phyloP scores from a whole-genome alignment of 2,888 invertebrate species.

The Theretra japonica region DNA sequence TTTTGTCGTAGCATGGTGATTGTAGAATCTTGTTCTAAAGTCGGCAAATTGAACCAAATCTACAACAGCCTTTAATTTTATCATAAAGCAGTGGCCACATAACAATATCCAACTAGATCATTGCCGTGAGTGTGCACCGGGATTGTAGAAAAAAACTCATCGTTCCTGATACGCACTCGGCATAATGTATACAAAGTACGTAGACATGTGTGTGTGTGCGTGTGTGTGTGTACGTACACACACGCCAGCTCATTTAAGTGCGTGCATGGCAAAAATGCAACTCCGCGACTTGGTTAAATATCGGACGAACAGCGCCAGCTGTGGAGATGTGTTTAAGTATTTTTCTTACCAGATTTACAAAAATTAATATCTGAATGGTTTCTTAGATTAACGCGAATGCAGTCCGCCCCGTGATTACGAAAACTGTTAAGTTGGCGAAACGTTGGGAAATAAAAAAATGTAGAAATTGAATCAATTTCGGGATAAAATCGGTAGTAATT shows the following conservation, averaged over 20 bases:
- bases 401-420: no score
- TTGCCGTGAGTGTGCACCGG: conserved; percentile 46
- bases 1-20: background rate
- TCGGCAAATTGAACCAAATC: background rate
- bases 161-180: conserved; percentile 55
- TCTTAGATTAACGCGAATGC: no score
- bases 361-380: no score
- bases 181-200: conserved; percentile 34
- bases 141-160: conserved; percentile 46
- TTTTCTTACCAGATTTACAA: background rate
- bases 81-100: conserved; percentile 23
- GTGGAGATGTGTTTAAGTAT: conserved; percentile 47
- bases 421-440: no score
- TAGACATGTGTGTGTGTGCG: conserved; percentile 40
- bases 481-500: no score
- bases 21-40: no score
- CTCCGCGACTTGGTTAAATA: conserved; percentile 82
- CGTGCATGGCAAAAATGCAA: conserved; percentile 82
- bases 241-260: conserved; percentile 63
- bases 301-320: conserved; percentile 58
- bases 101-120: conserved; percentile 38
- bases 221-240: conserved; percentile 48
- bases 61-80: background rate
- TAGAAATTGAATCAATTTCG: no score
- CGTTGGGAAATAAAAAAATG: no score